Conservation (phyloP, 2,113 vertebrate genomes). For the Scomber japonicus region DNA sequence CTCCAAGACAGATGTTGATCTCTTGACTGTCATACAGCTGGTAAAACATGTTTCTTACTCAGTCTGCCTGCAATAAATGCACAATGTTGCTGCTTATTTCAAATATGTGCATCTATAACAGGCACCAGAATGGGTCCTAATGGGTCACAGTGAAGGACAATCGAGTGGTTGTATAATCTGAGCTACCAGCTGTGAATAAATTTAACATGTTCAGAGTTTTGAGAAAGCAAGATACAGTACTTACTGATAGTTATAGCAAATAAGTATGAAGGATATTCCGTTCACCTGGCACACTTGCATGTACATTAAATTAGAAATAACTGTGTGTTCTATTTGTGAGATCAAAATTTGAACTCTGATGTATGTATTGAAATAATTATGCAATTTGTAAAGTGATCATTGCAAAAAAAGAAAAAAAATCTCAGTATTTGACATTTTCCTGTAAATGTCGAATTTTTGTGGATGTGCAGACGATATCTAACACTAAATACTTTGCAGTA, state of each 20-base stretch:
- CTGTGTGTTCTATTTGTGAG: conserved; percentile 62
- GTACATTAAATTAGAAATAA: conserved; percentile 59
- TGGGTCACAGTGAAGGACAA: conserved; percentile 11
- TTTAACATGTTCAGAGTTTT: conserved; percentile 6
- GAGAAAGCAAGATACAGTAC: conserved; percentile 23
- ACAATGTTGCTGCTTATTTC: conserved; percentile 34
- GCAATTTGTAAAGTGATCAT: conserved; percentile 80
- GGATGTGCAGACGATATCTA: conserved; percentile 59
- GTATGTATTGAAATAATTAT: conserved; percentile 79
- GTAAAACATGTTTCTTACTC: conserved; percentile 24
- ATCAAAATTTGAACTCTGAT: conserved; percentile 55
- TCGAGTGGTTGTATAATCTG: conserved; percentile 12
- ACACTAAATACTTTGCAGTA: conserved; percentile 62
- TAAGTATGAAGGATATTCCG: conserved; percentile 15
- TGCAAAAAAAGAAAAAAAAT: conserved; percentile 66
- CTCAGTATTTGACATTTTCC: conserved; percentile 70
- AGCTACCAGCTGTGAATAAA: conserved; percentile 44
- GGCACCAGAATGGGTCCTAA: conserved; percentile 12
- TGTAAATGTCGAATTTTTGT: conserved; percentile 66
- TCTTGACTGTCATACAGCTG: conserved; percentile 5
- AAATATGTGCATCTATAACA: conserved; percentile 19
- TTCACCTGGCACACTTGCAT: conserved; percentile 66
- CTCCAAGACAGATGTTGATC: conserved; percentile 2
- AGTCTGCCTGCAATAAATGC: conserved; percentile 18
- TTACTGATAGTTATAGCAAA: conserved; percentile 39